Base-by-base conservation (phyloP, 2,113 vertebrate genomes). In the Triplophysa siluroides region DNA sequence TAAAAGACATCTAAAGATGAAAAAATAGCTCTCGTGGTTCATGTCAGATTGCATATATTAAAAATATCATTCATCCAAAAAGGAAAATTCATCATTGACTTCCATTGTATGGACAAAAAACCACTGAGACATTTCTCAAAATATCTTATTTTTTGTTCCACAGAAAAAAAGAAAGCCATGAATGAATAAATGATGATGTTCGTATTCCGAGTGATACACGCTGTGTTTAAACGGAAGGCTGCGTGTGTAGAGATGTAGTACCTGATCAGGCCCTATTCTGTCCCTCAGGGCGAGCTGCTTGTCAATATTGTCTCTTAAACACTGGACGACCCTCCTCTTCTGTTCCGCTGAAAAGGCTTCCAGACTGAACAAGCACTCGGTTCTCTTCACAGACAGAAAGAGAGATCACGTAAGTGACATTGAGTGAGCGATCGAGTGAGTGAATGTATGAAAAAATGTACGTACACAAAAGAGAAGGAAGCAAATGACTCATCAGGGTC, bases 261-360 rank as follows among this genome's bases (percentile, higher is more conserved):
- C 95, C 94, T 94, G 94, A 86, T 74, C 88, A 82, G 65, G 45
- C 47, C 33, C 72, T 63, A 92, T 82, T 9, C 86, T 80, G 0
- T 90, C 67, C 0, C 84, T 85, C 2, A 92, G 90, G 81, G 92
- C 87, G 72, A 92, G 92, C 92, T 96, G 95, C 76, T 93, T 94
- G 2, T 92, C 88, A 70, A 96, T 94, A 92, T 95, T 95, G 87
- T 97, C 94, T 33, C 90, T 91, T 89, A 98, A 91, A 91, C 96
- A 96, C 90, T 96, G 95, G 85, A 92, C 93, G 86, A 98, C 93
- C 78, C 94, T 90, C 89, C 94, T 91, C 92, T 96, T 97, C 94
- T 98, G 97, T 88, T 98, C 94, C 16, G 91, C 86, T 45, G 93
- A 96, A 91, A 94, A 95, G 0, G 95, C 92, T 84, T 98, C 95